phyloP scores from a whole-genome alignment of 2,888 invertebrate species.

The Lasioglossum marginatum region DNA sequence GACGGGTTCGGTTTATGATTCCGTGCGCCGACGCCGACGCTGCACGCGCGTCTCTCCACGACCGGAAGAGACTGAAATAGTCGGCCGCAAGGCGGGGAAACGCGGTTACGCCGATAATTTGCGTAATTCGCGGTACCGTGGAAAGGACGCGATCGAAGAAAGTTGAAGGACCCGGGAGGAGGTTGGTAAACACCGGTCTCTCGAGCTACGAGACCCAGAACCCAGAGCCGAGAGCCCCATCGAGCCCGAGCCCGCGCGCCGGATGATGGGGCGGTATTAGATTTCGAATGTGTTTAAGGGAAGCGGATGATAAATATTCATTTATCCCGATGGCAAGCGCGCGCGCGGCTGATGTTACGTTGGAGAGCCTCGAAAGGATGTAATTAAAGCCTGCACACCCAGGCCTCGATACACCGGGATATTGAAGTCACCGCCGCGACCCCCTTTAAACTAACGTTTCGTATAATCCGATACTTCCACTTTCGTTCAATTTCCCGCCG shows the following conservation, averaged over 20 bases:
- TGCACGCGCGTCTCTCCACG: background rate
- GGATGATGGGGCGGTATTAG: slow-evolving; percentile 35
- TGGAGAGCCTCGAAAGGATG: slow-evolving; percentile 36
- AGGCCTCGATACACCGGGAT: slow-evolving; percentile 10
- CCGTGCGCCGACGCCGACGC: slow-evolving; percentile 24
- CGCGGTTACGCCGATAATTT: slow-evolving; percentile 65
- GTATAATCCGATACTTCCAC: slow-evolving; percentile 12
- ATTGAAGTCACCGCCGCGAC: slow-evolving; percentile 3
- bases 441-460: slow-evolving; percentile 12
- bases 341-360: slow-evolving; percentile 17
- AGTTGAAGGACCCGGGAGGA: slow-evolving; percentile 50
- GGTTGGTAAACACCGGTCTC: slow-evolving; percentile 50
- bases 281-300: slow-evolving; percentile 33
- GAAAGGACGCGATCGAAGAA: slow-evolving; percentile 44
- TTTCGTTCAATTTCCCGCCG: background rate
- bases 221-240: background rate
- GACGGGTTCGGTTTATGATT: slow-evolving; percentile 22
- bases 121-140: slow-evolving; percentile 64
- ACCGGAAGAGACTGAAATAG: slow-evolving; percentile 43
- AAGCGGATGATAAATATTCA: slow-evolving; percentile 57
- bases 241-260: background rate
- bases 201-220: background rate
- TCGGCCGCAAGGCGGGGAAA: slow-evolving; percentile 38
- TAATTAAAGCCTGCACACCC: slow-evolving; percentile 48
- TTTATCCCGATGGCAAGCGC: slow-evolving; percentile 32